Evolutionary conservation across 2,888 invertebrate species (phyloP), one percentile per base, ranked within the genome.

Genomic region (Onchidella celtica): DNA sequence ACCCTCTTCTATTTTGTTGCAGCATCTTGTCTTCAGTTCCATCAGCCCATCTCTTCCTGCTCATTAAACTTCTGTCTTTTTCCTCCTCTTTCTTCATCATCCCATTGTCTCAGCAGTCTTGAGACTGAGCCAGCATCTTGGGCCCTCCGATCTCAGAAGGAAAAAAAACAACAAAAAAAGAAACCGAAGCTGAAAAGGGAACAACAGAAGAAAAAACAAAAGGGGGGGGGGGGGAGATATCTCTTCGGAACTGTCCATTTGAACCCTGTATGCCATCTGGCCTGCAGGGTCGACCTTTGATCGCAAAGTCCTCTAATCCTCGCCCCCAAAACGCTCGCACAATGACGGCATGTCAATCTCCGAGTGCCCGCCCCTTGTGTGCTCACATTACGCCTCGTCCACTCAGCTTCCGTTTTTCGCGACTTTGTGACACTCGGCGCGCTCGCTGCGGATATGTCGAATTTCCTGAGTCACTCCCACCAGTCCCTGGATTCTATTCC

Each of bases 181-280:
- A 36, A 63, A 24, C 9, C 6, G 63, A 57, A 34, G 9, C 14
- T n/a, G 63, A 61, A 21, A 75, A 36, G 36, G 38, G 24, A 36
- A 75, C 21, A 63, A 63, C 32, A 63, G 32, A 32, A 17, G 29
- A 36, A 21, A 61, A 17, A 63, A 21, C 4, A 6, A 59, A 32
- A 75, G 34, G 24, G 21, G n/a, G 34, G 27, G 34, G 24, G 47
- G 32, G 17, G 34, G 32, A 57, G 17, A 57, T 14, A 65, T 61
- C 27, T 32, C 63, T 40, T 75, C 63, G 34, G 47, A 47, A 4
- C 47, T 36, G 75, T 65, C 65, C 75, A 47, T 65, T 65, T 75
- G 75, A 75, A 75, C 75, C 32, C 61, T 40, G 34, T 63, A 47
- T 36, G 40, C 75, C 75, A 75, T 75, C 75, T 75, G 75, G 65